Conservation (phyloP, 2,113 vertebrate species). For the Dendrocopos noguchii region DNA sequence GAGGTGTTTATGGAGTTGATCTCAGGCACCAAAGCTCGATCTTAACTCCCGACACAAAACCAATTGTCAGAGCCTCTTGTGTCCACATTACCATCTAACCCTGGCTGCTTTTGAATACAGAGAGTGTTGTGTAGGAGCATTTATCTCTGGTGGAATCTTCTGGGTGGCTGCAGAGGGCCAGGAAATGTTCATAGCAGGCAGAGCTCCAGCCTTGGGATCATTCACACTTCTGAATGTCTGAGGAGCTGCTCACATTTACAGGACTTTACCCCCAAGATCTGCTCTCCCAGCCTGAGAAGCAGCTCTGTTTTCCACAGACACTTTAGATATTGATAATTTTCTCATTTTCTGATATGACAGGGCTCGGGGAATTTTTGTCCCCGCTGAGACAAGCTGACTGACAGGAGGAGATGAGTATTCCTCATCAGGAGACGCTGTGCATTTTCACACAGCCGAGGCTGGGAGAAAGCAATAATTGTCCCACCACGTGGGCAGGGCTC, state of each 20-base stretch:
- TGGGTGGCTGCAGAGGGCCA: constrained; percentile 21
- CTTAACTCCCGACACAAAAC: background rate
- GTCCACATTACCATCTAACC: constrained; percentile 12
- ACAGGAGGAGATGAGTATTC: constrained; percentile 49
- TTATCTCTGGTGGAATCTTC: background rate
- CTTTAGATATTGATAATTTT: constrained; percentile 49
- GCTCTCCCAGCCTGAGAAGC: constrained; percentile 9
- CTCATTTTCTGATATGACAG: constrained; percentile 62
- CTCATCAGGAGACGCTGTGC: constrained; percentile 17
- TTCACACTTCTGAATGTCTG: constrained; percentile 14
- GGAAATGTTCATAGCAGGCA: background rate
- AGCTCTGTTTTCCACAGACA: constrained; percentile 29
- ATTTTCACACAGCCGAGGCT: constrained; percentile 6
- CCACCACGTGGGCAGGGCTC: background rate
- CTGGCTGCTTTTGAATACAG: background rate
- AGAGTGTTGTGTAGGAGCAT: background rate
- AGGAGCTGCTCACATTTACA: constrained; percentile 37
- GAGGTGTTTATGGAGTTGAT: constrained; percentile 45
- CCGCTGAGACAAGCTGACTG: constrained; percentile 35
- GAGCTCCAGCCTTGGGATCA: background rate
- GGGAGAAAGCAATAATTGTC: constrained; percentile 48
- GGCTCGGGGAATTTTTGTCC: background rate
- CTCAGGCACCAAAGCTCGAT: background rate
- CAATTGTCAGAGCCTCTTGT: constrained; percentile 27
- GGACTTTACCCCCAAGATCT: constrained; percentile 19